Evolutionary conservation across 2,888 invertebrate species (phyloP).

Genomic region (Eucera pruinosa): DNA sequence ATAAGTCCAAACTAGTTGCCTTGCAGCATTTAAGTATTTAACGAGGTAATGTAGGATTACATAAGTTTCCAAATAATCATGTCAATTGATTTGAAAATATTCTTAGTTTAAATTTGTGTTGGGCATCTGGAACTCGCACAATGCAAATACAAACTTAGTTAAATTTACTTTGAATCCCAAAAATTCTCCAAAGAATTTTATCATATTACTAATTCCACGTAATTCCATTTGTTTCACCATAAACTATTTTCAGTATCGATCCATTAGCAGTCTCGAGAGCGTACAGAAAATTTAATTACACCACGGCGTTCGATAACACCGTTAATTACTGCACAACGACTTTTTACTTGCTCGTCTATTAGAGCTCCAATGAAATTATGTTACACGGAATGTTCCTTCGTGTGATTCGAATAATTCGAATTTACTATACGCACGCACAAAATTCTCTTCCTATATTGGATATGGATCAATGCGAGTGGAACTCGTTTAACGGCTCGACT

Average conservation of each 20-base stretch:
- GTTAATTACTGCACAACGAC: conserved; percentile 9
- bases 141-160: too few relatives aligned
- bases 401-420: conserved; percentile 10
- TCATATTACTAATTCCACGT: too few relatives aligned
- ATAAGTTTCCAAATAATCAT: too few relatives aligned
- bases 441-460: conserved; percentile 21
- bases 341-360: neutral
- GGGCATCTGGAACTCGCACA: too few relatives aligned
- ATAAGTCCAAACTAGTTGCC: too few relatives aligned
- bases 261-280: conserved; percentile 3
- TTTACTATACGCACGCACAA: neutral
- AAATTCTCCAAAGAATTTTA: too few relatives aligned
- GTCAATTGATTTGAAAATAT: too few relatives aligned
- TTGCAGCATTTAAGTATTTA: too few relatives aligned
- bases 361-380: neutral
- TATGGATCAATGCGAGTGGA: conserved; percentile 18
- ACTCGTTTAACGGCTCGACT: conserved; percentile 6
- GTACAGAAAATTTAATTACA: conserved; percentile 19
- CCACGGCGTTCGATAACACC: conserved; percentile 6
- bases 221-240: neutral
- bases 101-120: too few relatives aligned
- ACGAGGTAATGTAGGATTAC: too few relatives aligned
- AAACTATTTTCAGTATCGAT: neutral
- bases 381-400: neutral
- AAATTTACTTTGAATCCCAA: too few relatives aligned